Conservation (phyloP, 1,140 invertebrate species). For the Neotoxoptera formosana region DNA sequence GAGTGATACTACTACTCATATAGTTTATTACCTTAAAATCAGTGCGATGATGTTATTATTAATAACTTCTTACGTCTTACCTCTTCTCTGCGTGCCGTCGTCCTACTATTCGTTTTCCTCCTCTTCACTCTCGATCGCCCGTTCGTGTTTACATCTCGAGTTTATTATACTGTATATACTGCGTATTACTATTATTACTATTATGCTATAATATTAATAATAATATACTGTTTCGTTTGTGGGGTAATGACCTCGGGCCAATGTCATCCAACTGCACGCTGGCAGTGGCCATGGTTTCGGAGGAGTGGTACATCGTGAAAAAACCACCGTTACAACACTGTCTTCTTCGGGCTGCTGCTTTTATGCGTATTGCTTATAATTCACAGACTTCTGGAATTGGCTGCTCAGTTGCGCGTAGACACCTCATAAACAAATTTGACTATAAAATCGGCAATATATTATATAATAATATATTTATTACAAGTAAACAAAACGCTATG, state of each 20-base stretch:
- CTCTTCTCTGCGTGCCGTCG: not conserved
- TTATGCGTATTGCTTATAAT: not conserved
- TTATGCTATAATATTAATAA: conserved; percentile 17
- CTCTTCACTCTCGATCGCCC: not conserved
- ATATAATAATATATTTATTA: not conserved
- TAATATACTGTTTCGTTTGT: not conserved
- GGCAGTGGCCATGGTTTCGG: not conserved
- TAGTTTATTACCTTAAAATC: not conserved
- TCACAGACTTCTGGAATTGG: not conserved
- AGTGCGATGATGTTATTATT: not conserved
- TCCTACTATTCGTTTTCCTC: not conserved
- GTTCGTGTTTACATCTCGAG: conserved; percentile 41
- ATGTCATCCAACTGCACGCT: conserved; percentile 50
- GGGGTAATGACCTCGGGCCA: conserved; percentile 55
- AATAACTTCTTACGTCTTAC: not conserved
- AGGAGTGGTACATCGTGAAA: conserved; percentile 25
- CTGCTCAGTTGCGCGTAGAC: not conserved
- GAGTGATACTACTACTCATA: not conserved
- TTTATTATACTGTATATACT: conserved; percentile 15
- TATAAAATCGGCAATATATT: not conserved
- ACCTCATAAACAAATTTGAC: not conserved
- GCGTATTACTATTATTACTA: conserved; percentile 31
- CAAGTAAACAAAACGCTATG: not conserved
- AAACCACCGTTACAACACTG: conserved; percentile 44
- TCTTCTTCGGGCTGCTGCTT: not conserved